Base-by-base conservation (phyloP, 2,113 vertebrate species). In the Panthera leo region DNA sequence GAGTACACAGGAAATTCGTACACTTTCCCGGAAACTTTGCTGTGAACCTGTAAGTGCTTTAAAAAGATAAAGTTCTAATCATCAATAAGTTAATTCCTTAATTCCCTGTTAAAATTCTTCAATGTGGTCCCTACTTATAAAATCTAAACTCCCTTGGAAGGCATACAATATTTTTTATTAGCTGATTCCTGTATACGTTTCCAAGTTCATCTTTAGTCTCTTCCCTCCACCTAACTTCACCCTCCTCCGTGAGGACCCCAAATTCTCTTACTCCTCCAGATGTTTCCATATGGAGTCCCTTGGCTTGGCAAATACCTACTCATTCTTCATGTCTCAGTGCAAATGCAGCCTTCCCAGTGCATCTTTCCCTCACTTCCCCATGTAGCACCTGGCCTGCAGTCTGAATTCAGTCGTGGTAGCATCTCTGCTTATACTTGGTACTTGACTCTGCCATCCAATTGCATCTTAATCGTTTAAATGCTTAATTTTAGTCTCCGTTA, bases 101-200 rank as follows among this genome's bases (percentile, higher is more conserved):
- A 70, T 12, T 65, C 70, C 42, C 45, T 42, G 5, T 78, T 87
- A 87, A 93, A 90, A 95, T 90, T 90, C 25, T 16, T 93, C 58
- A 93, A 27, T 53, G 29, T 25, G 89, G 76, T 53, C 10, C 19
- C 34, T 55, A 88, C 5, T 94, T 92, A 87, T 2, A 94, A 91
- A 90, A 82, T 61, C 18, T 94, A 63, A 85, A 92, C 8, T 79
- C 61, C 29, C 86, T 95, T 92, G 29, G 3, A 94, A 97, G n/a
- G 27, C 15, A 63, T 31, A 68, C 27, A 48, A 21, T 82, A 18
- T 25, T 51, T 93, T 76, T 88, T 82, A 87, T 31, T 13, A 67
- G 63, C 45, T 55, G 29, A 83, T 83, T 92, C 70, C 39, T 78
- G 2, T 80, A 58, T 71, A 71, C 19, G 4, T 79, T 82, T 61